Conservation (phyloP, 1,140 invertebrate species). For the Hylaeus volcanicus region DNA sequence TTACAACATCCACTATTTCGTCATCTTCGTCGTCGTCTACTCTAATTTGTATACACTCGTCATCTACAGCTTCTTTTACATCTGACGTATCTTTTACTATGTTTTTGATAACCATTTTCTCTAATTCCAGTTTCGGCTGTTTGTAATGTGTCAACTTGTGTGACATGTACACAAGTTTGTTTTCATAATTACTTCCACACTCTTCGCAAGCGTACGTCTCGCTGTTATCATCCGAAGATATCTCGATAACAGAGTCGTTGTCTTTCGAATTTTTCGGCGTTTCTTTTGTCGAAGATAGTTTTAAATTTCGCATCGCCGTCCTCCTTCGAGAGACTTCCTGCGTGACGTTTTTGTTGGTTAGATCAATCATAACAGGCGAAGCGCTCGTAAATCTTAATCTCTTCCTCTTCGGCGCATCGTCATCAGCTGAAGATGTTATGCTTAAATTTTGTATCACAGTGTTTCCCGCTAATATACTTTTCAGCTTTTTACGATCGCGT, state of each 20-base stretch:
- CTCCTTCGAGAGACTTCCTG: constrained; percentile 23
- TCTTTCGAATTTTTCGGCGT: background rate
- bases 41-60: constrained; percentile 26
- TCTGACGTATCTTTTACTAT: background rate
- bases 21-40: constrained; percentile 46
- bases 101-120: constrained; percentile 47
- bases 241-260: background rate
- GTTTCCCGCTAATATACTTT: background rate
- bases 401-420: background rate
- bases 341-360: background rate
- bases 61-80: background rate
- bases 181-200: constrained; percentile 69
- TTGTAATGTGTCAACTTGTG: constrained; percentile 73
- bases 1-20: too few species aligned
- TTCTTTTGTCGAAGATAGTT: background rate
- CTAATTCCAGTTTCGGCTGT: constrained; percentile 66
- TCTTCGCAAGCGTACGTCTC: constrained; percentile 63
- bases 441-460: background rate
- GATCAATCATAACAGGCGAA: background rate
- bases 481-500: constrained; percentile 12
- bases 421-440: background rate
- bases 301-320: background rate
- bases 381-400: background rate
- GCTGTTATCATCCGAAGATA: background rate
- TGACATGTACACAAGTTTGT: constrained; percentile 62